Conservation (phyloP, 2,888 invertebrate genomes). For the Patella ulyssiponensis region DNA sequence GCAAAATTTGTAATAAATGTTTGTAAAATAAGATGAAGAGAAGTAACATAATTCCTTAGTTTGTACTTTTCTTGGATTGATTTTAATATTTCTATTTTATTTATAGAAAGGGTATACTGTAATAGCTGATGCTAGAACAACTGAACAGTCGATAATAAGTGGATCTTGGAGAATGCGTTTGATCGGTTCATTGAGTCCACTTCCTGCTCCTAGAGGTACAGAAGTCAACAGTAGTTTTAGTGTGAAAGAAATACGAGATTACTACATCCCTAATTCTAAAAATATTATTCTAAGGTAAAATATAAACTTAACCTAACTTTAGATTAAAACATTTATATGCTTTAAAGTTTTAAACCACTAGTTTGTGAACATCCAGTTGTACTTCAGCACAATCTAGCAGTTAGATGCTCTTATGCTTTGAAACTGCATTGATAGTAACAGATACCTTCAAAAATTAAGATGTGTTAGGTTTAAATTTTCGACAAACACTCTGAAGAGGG, state of each 20-base stretch:
- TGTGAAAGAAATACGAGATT: slow-evolving; percentile 68
- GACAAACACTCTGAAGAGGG: too few species aligned
- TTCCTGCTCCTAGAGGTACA: slow-evolving; percentile 60
- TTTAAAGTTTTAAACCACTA: too few species aligned
- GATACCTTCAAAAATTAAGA: too few species aligned
- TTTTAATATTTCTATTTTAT: neutral
- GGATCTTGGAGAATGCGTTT: slow-evolving; percentile 70
- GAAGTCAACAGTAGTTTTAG: slow-evolving; percentile 68
- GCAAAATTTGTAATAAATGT: too few species aligned
- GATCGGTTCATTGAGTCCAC: slow-evolving; percentile 68
- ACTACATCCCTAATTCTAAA: slow-evolving; percentile 69
- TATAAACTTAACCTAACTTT: neutral
- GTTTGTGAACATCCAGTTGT: too few species aligned
- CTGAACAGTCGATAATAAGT: slow-evolving; percentile 59
- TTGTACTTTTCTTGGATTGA: neutral
- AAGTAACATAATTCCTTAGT: neutral
- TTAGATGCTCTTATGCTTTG: too few species aligned
- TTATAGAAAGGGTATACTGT: slow-evolving; percentile 71
- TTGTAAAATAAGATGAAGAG: too few species aligned
- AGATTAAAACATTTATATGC: too few species aligned
- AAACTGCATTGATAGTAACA: too few species aligned
- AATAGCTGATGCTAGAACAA: slow-evolving; percentile 68
- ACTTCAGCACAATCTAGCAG: too few species aligned
- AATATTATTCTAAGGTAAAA: slow-evolving; percentile 67
- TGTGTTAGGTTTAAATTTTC: too few species aligned